Conservation (phyloP, 35 echinoderm and acorn worm species). For the Stichopus chloronotus region DNA sequence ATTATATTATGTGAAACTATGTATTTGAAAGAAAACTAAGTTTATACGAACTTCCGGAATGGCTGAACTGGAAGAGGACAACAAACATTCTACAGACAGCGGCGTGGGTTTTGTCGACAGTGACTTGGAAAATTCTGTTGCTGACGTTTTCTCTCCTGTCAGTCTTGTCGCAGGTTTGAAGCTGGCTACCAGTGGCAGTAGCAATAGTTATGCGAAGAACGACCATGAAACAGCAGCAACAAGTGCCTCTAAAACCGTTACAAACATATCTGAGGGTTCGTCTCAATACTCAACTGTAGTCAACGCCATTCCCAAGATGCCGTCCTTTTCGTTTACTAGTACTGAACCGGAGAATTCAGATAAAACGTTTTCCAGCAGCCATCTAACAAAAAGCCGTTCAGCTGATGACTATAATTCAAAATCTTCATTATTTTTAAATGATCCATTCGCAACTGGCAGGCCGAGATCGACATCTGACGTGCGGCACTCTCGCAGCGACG, state of each 20-base stretch:
- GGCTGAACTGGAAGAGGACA: constrained; percentile 4
- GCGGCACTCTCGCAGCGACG: constrained; percentile 4
- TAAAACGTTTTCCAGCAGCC: background rate
- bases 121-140: constrained; percentile 32
- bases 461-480: constrained; percentile 56
- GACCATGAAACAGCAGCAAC: background rate
- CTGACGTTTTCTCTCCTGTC: constrained; percentile 27
- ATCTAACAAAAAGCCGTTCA: constrained; percentile 21
- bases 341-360: background rate
- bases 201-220: background rate
- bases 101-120: constrained; percentile 51
- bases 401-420: constrained; percentile 44
- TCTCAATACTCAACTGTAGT: background rate
- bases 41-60: constrained; percentile 4
- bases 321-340: background rate
- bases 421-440: background rate
- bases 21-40: background rate
- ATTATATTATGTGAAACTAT: no score
- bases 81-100: constrained; percentile 42
- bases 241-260: background rate
- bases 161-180: background rate
- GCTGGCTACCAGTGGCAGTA: background rate
- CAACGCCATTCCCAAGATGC: background rate
- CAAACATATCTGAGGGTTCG: background rate
- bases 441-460: background rate